Base-by-base conservation (phyloP, 2,888 invertebrate species). In the Tetragonula carbonaria region DNA sequence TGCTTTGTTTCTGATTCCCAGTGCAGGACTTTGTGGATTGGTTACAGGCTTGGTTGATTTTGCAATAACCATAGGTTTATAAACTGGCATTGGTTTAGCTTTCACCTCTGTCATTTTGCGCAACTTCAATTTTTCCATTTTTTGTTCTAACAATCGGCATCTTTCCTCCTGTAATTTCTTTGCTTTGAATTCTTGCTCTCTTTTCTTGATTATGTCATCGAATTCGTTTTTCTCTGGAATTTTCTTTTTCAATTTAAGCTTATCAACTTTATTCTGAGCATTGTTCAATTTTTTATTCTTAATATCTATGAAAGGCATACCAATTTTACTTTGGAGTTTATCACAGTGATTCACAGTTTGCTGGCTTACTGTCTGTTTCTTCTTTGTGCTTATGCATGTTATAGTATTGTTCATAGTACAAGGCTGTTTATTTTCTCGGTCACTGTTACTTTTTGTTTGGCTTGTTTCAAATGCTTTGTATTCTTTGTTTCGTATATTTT, bases 211-310 rank as follows among this genome's bases (percentile, higher is more conserved):
- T 21, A 93, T 93, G 55, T 95, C 95, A 0, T 97, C 96, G 94
- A 96, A 97, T 63, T 95, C 95, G 68, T 95, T 95, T 55, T 97
- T 94, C 82, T 97, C 96, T 18, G 95, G 95, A 0, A 96, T 96
- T 78, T 97, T 94, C 83, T 95, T 95, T 80, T 96, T 96, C n/a
- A 97, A 72, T 76, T 86, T 76, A 16, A 72, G 33, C 6, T 63
- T 68, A 11, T 8, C 14, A 2, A n/a, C 4, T 11, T 50, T 74
- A 33, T 71, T 78, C 14, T 73, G 72, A 8, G 11, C 11, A 11
- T 5, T 63, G 4, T n/a, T 67, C 0, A 68, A 18, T 23, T 86
- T 71, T 8, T 66, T 38, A 53, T 28, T 50, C 4, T 45, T 62
- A 13, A 2, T 53, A 18, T 51, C 50, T 21, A 11, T 18, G 2